Conservation (phyloP, 2,113 vertebrate genomes). For the Cercocebus atys region DNA sequence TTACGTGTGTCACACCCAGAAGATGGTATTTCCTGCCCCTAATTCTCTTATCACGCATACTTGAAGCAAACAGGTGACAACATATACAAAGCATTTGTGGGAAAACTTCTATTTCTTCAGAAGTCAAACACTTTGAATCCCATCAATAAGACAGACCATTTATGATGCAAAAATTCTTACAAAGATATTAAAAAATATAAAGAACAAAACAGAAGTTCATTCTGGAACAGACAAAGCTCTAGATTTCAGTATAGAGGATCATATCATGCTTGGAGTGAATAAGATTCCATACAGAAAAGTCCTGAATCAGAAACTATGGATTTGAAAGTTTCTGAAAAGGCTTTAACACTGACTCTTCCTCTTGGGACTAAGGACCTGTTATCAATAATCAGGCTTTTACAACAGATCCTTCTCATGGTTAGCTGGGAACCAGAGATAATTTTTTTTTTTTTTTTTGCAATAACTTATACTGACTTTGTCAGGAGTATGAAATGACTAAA, state of each 20-base stretch:
- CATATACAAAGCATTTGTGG: constrained; percentile 87
- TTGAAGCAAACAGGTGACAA: constrained; percentile 92
- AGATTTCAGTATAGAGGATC: constrained; percentile 47
- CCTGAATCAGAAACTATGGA: constrained; percentile 77
- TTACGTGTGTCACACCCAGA: constrained; percentile 91
- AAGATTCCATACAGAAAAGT: constrained; percentile 79
- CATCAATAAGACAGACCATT: constrained; percentile 90
- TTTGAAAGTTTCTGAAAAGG: constrained; percentile 82
- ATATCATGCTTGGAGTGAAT: constrained; percentile 70
- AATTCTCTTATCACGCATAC: constrained; percentile 93
- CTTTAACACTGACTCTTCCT: constrained; percentile 80
- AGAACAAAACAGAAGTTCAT: constrained; percentile 92
- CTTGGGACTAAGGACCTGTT: constrained; percentile 80
- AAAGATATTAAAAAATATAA: constrained; percentile 92
- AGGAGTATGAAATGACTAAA: not conserved
- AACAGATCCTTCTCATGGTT: constrained; percentile 79
- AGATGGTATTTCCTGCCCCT: constrained; percentile 92
- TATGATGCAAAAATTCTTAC: constrained; percentile 92
- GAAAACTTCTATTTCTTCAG: constrained; percentile 90
- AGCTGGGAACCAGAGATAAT: constrained; percentile 83
- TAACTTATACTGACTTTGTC: constrained; percentile 80
- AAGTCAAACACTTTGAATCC: constrained; percentile 86
- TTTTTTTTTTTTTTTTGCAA: constrained; percentile 76
- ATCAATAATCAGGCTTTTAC: constrained; percentile 78
- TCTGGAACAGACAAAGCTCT: constrained; percentile 82